A percentile compares a stretch with the other conserved stretches of the same genome.
phyloP scores from a whole-genome alignment of 1,140 invertebrate species.

The Rhagoletis zephyria region DNA sequence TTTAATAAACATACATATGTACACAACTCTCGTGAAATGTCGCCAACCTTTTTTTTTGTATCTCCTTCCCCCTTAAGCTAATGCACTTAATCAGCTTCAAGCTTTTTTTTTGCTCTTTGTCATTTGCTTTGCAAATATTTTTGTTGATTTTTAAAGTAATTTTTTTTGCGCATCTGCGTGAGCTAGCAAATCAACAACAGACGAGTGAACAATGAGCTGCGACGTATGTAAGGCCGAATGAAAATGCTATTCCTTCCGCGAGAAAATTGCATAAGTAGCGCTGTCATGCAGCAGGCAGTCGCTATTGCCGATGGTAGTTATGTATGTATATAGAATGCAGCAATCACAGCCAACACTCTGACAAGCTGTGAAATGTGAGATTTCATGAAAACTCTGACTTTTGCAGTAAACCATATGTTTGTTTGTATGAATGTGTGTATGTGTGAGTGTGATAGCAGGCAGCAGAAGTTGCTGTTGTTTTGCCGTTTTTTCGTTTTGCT shows the following conservation, averaged over 20 bases:
- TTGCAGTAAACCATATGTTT: not conserved
- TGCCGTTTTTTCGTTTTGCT: not conserved
- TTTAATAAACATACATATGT: not conserved
- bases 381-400: not conserved
- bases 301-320: not conserved
- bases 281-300: not conserved
- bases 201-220: not conserved
- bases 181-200: conserved; percentile 14
- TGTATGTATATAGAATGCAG: not conserved
- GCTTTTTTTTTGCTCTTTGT: not conserved
- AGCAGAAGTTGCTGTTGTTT: not conserved
- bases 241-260: not conserved
- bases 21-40: too few relatives aligned
- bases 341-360: not conserved
- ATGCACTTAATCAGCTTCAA: not conserved
- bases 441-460: not conserved
- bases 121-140: not conserved
- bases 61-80: too few relatives aligned
- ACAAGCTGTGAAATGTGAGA: not conserved
- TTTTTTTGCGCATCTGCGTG: not conserved
- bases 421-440: too few relatives aligned
- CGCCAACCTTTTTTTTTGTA: too few relatives aligned
- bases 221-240: not conserved
- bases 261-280: conserved; percentile 21
- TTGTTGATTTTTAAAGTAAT: not conserved